Conservation (phyloP, 2,797 vertebrate species). For the Xerus rutilus region DNA sequence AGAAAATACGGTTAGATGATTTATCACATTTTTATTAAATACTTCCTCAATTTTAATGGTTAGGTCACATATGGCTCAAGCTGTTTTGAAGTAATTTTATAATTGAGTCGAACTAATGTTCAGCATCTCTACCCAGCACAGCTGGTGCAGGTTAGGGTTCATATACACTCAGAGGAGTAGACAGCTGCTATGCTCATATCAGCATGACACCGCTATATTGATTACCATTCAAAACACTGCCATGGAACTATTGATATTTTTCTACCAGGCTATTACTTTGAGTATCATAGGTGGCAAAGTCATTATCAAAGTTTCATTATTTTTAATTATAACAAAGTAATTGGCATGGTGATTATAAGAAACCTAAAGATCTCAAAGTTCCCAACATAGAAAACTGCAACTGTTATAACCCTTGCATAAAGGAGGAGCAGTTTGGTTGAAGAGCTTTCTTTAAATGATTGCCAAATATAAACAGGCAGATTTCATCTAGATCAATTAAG, state of each 20-base stretch:
- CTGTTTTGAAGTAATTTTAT: not conserved
- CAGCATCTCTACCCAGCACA: not conserved
- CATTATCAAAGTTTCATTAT: constrained; percentile 51
- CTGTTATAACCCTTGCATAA: not conserved
- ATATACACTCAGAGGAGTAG: not conserved
- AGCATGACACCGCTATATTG: not conserved
- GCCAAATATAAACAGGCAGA: not conserved
- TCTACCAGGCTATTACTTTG: not conserved
- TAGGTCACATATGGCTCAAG: not conserved
- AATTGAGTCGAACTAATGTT: not conserved
- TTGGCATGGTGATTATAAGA: constrained; percentile 21
- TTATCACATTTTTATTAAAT: not conserved
- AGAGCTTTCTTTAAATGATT: constrained; percentile 8
- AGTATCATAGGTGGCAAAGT: not conserved
- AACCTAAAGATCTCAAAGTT: constrained; percentile 37
- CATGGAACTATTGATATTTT: constrained; percentile 29
- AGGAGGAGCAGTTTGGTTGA: not conserved
- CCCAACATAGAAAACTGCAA: not conserved
- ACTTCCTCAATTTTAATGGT: not conserved
- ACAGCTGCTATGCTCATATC: not conserved
- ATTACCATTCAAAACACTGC: constrained; percentile 16
- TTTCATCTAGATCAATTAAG: not conserved
- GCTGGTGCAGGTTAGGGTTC: not conserved
- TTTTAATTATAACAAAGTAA: constrained; percentile 62
- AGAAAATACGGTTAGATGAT: not conserved